Conservation (phyloP, 1,140 invertebrate species). For the Orius insidiosus region DNA sequence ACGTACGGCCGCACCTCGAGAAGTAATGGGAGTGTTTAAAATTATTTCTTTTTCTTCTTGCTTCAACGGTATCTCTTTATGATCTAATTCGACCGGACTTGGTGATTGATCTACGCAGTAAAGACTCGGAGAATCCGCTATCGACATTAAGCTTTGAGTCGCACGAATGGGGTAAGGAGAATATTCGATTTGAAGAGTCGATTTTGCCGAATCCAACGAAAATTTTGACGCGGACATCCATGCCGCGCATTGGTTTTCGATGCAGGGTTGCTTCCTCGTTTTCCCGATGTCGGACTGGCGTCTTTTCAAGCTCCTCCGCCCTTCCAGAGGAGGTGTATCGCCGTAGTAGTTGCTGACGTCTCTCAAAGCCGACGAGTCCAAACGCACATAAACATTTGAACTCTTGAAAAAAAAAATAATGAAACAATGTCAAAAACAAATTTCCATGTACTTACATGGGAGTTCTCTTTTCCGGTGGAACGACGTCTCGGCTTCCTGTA, state of each 20-base stretch:
- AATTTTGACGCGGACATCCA: slow-evolving; percentile 9
- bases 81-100: slow-evolving; percentile 19
- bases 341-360: slow-evolving; percentile 22
- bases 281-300: neutral
- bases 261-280: slow-evolving; percentile 18
- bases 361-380: slow-evolving; percentile 21
- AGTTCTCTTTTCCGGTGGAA: slow-evolving; percentile 14
- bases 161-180: slow-evolving; percentile 19
- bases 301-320: neutral
- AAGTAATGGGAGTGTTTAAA: slow-evolving; percentile 10
- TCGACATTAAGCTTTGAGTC: slow-evolving; percentile 16
- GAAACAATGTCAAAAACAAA: no score
- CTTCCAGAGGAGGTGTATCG: slow-evolving; percentile 7
- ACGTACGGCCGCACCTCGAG: neutral
- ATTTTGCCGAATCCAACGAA: slow-evolving; percentile 8
- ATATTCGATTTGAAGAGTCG: slow-evolving; percentile 21
- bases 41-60: slow-evolving; percentile 13
- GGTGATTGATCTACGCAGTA: slow-evolving; percentile 15
- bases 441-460: slow-evolving; percentile 13
- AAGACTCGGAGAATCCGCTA: slow-evolving; percentile 1
- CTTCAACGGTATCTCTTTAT: slow-evolving; percentile 19
- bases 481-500: slow-evolving; percentile 5
- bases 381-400: slow-evolving; percentile 21
- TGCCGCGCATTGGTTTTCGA: slow-evolving; percentile 4
- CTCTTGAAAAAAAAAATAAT: no score